Conservation (phyloP, 2,888 invertebrate species). For the Myopa tessellatipennis region DNA sequence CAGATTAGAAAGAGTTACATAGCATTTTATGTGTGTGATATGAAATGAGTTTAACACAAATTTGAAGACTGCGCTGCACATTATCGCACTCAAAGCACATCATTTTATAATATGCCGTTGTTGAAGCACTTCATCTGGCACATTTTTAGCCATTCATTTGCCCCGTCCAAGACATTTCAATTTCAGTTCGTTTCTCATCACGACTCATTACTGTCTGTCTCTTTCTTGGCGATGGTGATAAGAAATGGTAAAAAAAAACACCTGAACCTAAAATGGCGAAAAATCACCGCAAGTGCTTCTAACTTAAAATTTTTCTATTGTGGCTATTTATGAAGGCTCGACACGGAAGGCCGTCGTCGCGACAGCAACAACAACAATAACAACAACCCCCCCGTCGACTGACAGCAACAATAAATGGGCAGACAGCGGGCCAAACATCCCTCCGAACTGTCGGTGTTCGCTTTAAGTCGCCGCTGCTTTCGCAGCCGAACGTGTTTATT, state of each 20-base stretch:
- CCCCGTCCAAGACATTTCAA: constrained; percentile 46
- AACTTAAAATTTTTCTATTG: not conserved
- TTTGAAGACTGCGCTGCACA: constrained; percentile 2
- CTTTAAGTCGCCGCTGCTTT: not conserved
- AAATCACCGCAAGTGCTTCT: constrained; percentile 18
- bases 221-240: not conserved
- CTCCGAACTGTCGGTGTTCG: constrained; percentile 18
- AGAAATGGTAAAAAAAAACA: constrained; percentile 14
- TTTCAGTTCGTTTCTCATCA: constrained; percentile 36
- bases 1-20: no score
- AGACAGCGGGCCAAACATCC: constrained; percentile 25
- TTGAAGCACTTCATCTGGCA: no score
- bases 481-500: not conserved
- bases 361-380: not conserved
- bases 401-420: constrained; percentile 38
- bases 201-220: not conserved
- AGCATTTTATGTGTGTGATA: no score
- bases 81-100: constrained; percentile 19
- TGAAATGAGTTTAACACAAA: not conserved
- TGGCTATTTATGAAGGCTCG: constrained; percentile 45
- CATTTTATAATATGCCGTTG: no score
- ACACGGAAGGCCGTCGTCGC: constrained; percentile 43
- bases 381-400: not conserved
- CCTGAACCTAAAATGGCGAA: constrained; percentile 20
- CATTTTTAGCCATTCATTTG: no score